Conservation (phyloP, 2,797 vertebrate genomes). For the Nannoperca australis region DNA sequence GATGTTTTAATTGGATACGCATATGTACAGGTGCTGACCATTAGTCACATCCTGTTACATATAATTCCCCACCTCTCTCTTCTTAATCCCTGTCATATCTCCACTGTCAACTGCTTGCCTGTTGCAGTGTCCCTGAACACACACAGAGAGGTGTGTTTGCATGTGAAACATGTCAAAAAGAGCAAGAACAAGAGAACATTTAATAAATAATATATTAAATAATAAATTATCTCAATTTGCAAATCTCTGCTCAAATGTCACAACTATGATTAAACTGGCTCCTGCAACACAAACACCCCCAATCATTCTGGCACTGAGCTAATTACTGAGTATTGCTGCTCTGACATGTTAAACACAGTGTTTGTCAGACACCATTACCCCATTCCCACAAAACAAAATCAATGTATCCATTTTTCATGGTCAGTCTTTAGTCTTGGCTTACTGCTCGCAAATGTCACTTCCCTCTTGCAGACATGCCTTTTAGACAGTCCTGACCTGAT, state of each 20-base stretch:
- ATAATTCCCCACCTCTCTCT: neutral
- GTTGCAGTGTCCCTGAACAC: neutral
- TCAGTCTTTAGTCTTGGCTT: conserved; percentile 9
- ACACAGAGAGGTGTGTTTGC: neutral
- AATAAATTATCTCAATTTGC: conserved; percentile 12
- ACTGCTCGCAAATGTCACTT: conserved; percentile 40
- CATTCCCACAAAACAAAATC: conserved; percentile 8
- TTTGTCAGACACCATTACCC: conserved; percentile 17
- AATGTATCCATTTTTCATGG: conserved; percentile 22
- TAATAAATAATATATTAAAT: no score
- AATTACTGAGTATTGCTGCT: conserved; percentile 39
- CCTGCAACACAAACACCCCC: conserved; percentile 6
- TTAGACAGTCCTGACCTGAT: conserved; percentile 43
- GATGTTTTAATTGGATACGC: neutral
- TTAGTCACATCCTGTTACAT: neutral
- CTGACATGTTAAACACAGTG: conserved; percentile 41
- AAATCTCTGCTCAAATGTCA: conserved; percentile 10
- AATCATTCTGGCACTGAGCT: conserved; percentile 9
- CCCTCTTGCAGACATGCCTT: conserved; percentile 30
- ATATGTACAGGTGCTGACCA: neutral
- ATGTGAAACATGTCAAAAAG: conserved; percentile 1
- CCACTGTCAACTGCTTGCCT: neutral
- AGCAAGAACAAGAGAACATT: conserved; percentile 6
- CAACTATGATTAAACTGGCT: conserved; percentile 24
- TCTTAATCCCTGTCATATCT: neutral